Evolutionary conservation across 2,797 vertebrate species (phyloP).

Genomic region (Tragopan temminckii): DNA sequence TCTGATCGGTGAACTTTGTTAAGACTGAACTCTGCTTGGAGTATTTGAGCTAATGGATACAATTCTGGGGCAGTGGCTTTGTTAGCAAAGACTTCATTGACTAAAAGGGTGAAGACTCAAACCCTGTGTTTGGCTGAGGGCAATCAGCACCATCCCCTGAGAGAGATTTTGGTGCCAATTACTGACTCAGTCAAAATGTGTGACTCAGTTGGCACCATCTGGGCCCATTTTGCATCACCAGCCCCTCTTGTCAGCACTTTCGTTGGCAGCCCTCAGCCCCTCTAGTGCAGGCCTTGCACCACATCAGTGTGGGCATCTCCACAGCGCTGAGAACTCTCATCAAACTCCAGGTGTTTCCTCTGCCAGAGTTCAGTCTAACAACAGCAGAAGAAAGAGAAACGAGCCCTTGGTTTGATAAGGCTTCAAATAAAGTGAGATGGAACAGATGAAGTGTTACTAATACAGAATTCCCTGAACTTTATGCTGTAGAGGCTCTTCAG

Average conservation of each 20-base stretch:
- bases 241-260: conserved; percentile 12
- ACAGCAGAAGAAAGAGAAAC: neutral
- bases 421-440: neutral
- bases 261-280: neutral
- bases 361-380: neutral
- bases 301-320: neutral
- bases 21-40: neutral
- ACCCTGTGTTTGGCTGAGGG: neutral
- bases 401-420: neutral
- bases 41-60: neutral
- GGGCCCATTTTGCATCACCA: conserved; percentile 32
- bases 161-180: conserved; percentile 10
- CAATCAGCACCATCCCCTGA: neutral
- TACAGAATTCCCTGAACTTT: neutral
- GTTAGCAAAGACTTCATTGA: neutral
- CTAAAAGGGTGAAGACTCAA: conserved; percentile 11
- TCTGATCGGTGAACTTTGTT: neutral
- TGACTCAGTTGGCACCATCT: conserved; percentile 28
- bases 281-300: neutral
- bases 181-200: conserved; percentile 20
- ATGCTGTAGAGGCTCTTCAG: neutral
- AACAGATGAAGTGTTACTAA: neutral
- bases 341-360: conserved; percentile 17
- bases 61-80: neutral
- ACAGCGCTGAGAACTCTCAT: neutral